These are phyloP conservation scores for Kryptolebias ocellatus DNA, from an alignment of 2,797 vertebrate species.

Conservation along the genomic window DNA sequence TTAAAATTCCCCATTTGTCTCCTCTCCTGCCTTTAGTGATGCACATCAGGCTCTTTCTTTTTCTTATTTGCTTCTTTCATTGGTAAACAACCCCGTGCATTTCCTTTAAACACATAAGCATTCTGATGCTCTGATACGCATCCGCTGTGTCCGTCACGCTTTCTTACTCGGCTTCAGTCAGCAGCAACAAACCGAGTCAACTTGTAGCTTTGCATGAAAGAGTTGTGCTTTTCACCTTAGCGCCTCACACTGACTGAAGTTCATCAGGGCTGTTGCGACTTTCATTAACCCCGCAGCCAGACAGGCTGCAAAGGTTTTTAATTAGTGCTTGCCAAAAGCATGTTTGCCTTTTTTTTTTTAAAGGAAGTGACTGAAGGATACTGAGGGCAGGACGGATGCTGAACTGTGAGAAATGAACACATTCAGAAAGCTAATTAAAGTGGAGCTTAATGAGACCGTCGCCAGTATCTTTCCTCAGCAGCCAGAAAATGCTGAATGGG, in stretches of 20 bases:
- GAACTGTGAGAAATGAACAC: constrained; percentile 51
- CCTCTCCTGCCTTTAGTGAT: constrained; percentile 18
- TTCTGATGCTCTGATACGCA: constrained; percentile 3
- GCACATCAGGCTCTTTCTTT: constrained; percentile 23
- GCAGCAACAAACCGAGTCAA: constrained; percentile 24
- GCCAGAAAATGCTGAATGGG: constrained; percentile 25
- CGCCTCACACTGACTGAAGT: constrained; percentile 27
- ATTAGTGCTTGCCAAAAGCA: constrained; percentile 52
- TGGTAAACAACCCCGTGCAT: constrained; percentile 38
- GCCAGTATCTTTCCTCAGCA: constrained; percentile 19
- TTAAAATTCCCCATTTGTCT: constrained; percentile 26
- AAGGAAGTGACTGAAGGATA: constrained; percentile 54
- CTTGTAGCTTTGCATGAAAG: constrained; percentile 31
- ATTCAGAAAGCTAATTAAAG: constrained; percentile 65
- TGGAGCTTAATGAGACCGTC: constrained; percentile 60
- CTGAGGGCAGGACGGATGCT: constrained; percentile 37
- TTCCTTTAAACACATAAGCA: constrained; percentile 19
- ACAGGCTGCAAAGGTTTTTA: constrained; percentile 42
- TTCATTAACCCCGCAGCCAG: constrained; percentile 56
- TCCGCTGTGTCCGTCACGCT: constrained; percentile 18
- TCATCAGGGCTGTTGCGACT: constrained; percentile 43
- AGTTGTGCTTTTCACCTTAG: constrained; percentile 20
- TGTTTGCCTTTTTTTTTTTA: constrained; percentile 49
- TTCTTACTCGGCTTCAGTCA: constrained; percentile 42
- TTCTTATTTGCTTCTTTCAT: not conserved